A percentile compares a stretch with the other conserved stretches of the same genome.
Conservation (phyloP, 2,113 vertebrate species). For the Pachycephala philippinensis region DNA sequence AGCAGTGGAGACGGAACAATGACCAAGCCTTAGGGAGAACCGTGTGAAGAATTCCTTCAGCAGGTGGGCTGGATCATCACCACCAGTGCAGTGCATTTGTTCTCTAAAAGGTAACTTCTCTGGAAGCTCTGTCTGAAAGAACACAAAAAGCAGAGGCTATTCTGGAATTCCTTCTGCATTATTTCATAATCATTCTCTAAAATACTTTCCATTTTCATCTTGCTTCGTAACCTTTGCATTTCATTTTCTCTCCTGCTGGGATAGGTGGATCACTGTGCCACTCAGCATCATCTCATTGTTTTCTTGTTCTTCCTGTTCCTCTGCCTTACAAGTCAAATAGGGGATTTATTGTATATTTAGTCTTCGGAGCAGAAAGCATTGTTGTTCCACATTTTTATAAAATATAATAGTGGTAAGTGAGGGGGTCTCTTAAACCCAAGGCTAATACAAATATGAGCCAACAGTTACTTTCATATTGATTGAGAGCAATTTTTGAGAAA, state of each 20-base stretch:
- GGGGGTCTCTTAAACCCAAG: not conserved
- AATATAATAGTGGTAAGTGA: not conserved
- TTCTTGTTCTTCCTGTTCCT: constrained; percentile 19
- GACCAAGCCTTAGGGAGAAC: not conserved
- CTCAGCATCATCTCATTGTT: not conserved
- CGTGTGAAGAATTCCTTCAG: not conserved
- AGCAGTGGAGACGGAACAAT: not conserved
- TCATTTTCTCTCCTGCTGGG: not conserved
- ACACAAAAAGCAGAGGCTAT: not conserved
- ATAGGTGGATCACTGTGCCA: not conserved
- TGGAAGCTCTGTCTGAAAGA: not conserved
- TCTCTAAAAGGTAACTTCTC: constrained; percentile 30
- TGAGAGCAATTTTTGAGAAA: not conserved
- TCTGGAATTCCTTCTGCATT: not conserved
- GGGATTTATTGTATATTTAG: not conserved
- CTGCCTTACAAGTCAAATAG: not conserved
- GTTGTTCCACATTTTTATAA: not conserved
- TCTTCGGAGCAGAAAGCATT: not conserved
- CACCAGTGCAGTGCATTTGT: not conserved
- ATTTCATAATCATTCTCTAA: not conserved
- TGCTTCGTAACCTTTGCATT: not conserved
- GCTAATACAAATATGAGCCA: not conserved
- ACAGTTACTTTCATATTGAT: not conserved
- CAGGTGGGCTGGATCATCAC: not conserved
- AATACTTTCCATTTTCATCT: not conserved